These are phyloP conservation scores for Tapera naevia DNA, from an alignment of 2,797 vertebrate genomes.

Conservation along the genomic window DNA sequence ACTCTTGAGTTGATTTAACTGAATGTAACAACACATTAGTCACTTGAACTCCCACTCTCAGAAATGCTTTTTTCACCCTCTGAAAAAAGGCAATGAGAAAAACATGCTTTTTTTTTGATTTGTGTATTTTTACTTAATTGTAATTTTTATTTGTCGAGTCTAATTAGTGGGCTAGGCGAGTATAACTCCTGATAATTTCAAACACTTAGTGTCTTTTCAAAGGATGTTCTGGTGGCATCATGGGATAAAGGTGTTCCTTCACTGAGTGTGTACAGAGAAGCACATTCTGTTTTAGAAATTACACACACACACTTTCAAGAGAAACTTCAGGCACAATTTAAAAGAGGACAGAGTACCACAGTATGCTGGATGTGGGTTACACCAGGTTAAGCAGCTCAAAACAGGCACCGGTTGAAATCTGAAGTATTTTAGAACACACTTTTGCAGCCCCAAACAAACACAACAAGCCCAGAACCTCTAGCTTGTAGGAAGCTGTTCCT, in stretches of 20 bases:
- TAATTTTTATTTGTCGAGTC: neutral
- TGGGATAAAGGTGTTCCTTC: neutral
- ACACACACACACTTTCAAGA: neutral
- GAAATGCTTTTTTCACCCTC: neutral
- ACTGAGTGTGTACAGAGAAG: neutral
- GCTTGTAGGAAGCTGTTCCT: neutral
- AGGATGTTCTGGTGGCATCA: neutral
- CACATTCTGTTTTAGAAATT: neutral
- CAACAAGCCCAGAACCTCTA: neutral
- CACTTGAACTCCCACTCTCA: neutral
- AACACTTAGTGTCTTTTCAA: neutral
- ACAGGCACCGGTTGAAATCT: neutral
- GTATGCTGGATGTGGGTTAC: neutral
- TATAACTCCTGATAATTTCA: neutral
- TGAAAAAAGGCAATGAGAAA: neutral
- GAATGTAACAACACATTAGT: constrained; percentile 11
- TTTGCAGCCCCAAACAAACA: neutral
- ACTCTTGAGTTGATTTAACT: constrained; percentile 10
- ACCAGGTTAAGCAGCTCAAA: neutral
- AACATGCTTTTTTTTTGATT: neutral
- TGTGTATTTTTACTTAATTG: neutral
- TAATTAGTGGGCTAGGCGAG: neutral
- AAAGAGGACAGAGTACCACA: neutral
- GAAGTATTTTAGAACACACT: neutral
- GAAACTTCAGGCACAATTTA: neutral